Conservation (phyloP, 2,888 invertebrate species). For the Epinotia ramella region DNA sequence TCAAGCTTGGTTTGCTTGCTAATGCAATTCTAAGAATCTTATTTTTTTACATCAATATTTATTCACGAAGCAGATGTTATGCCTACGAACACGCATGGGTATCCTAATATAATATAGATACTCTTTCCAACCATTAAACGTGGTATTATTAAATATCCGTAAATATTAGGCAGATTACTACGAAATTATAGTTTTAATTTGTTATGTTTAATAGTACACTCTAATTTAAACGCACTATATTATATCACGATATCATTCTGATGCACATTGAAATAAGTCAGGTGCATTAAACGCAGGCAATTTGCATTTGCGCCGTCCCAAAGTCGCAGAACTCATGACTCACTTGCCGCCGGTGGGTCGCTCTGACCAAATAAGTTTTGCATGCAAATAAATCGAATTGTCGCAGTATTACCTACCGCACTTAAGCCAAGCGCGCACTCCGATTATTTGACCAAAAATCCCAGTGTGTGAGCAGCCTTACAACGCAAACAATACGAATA, state of each 20-base stretch:
- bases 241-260: not conserved
- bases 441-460: too few relatives aligned
- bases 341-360: not conserved
- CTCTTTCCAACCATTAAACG: constrained; percentile 9
- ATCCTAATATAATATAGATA: not conserved
- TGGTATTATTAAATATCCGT: constrained; percentile 31
- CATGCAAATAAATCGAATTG: constrained; percentile 6
- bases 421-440: not conserved
- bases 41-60: constrained; percentile 6
- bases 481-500: too few relatives aligned
- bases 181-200: not conserved
- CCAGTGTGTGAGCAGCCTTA: too few relatives aligned
- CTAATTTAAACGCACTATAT: not conserved
- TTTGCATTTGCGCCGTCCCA: constrained; percentile 59
- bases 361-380: constrained; percentile 14
- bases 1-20: constrained; percentile 11
- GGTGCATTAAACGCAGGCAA: constrained; percentile 60
- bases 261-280: constrained; percentile 40
- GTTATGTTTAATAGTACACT: not conserved
- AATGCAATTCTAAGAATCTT: constrained; percentile 16
- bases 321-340: constrained; percentile 20
- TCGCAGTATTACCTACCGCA: not conserved
- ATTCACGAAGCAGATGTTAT: not conserved
- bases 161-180: constrained; percentile 18
- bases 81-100: not conserved